Evolutionary conservation across 1,140 invertebrate species (phyloP).

Genomic region (Episyrphus balteatus): DNA sequence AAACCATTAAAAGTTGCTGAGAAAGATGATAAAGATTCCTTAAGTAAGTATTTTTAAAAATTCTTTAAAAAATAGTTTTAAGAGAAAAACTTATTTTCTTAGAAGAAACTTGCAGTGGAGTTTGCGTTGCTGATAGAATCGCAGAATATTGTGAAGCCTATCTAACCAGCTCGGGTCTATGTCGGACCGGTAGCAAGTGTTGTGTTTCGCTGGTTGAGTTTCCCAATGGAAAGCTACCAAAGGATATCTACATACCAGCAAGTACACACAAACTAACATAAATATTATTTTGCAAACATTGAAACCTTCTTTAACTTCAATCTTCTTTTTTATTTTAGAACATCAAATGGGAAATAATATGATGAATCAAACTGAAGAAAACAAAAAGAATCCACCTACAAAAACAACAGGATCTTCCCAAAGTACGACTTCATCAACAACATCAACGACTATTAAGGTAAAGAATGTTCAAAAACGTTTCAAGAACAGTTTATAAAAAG

Average conservation of each 20-base stretch:
- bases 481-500: no score
- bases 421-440: constrained; percentile 9
- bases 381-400: constrained; percentile 9
- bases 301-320: neutral
- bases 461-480: no score
- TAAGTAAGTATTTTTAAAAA: no score
- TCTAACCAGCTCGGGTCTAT: constrained; percentile 54
- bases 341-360: constrained; percentile 25
- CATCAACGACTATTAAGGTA: constrained; percentile 10
- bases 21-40: constrained; percentile 12
- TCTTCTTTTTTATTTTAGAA: constrained; percentile 9
- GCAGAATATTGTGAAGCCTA: constrained; percentile 78
- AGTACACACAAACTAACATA: constrained; percentile 38
- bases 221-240: constrained; percentile 49
- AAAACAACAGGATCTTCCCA: neutral
- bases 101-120: constrained; percentile 52
- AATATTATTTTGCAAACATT: neutral
- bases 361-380: constrained; percentile 20
- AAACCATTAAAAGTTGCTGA: constrained; percentile 21
- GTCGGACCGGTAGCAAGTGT: constrained; percentile 58
- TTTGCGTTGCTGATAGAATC: constrained; percentile 70
- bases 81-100: neutral
- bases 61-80: no score
- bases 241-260: constrained; percentile 57
- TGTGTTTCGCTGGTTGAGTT: constrained; percentile 65